Conservation (phyloP, 2,797 vertebrate species). For the Hyperoplus immaculatus region DNA sequence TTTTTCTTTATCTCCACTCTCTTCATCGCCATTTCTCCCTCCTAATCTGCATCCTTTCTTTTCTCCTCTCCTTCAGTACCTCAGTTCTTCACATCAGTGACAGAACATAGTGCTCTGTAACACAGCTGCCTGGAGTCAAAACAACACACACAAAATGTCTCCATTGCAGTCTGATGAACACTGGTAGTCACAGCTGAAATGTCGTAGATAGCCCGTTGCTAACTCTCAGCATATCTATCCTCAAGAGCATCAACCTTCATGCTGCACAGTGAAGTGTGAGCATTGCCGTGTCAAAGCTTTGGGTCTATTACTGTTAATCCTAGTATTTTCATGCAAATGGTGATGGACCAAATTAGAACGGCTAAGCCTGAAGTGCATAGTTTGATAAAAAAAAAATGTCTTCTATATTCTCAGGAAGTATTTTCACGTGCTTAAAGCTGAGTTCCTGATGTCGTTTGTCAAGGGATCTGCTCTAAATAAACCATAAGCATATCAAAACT, state of each 20-base stretch:
- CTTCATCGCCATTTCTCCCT: constrained; percentile 1
- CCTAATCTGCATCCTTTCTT: constrained; percentile 4
- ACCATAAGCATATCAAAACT: constrained; percentile 27
- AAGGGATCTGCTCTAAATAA: constrained; percentile 34
- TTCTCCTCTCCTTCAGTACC: constrained; percentile 4
- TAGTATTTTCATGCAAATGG: constrained; percentile 48
- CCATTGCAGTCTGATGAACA: constrained; percentile 25
- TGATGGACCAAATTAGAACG: constrained; percentile 38
- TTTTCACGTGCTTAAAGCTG: constrained; percentile 2
- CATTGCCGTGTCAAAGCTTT: constrained; percentile 1
- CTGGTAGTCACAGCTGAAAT: constrained; percentile 56
- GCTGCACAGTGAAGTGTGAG: background rate
- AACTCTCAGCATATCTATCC: constrained; percentile 22
- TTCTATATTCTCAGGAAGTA: background rate
- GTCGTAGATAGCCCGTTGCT: constrained; percentile 32
- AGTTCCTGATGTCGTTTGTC: constrained; percentile 14
- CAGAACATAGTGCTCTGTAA: constrained; percentile 26
- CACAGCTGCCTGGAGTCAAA: constrained; percentile 49
- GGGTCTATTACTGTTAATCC: constrained; percentile 8
- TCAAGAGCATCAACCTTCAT: constrained; percentile 1
- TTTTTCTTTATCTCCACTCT: background rate
- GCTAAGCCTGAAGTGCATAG: constrained; percentile 33
- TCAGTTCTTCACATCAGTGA: constrained; percentile 14
- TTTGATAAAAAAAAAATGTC: constrained; percentile 19
- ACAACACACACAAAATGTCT: constrained; percentile 47